Evolutionary conservation across 2,888 invertebrate species (phyloP), one percentile per base, ranked within the genome.

Genomic region (Limulus polyphemus): DNA sequence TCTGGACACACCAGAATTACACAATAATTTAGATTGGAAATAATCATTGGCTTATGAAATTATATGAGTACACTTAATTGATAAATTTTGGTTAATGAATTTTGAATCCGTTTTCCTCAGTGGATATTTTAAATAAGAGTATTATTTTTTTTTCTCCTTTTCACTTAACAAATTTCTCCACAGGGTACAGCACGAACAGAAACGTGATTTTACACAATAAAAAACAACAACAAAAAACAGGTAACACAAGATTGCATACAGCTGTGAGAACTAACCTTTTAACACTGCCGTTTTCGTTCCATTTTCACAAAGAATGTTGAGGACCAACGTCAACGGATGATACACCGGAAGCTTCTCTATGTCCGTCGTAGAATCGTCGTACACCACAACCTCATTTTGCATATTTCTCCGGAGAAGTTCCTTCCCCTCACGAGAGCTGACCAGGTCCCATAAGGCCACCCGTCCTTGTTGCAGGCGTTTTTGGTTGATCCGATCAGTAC

Each of bases 401-500:
- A 76, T 72, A 61, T 81, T 75, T 65, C 80, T 79, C 72, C 80
- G 79, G 61, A 84, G 77, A 58, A 81, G 73, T 68, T 83, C 84
- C 73, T 84, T 84, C 64, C 83, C 83, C 68, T 84, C 83, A 58
- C 81, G 76, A 10, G 82, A 81, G 46, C 82, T 81, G 47, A 84
- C 83, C 66, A 86, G 75, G 74, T 86, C 85, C 58, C 83, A 81
- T 32, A 85, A 74, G 4, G 80, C 80, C 11, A 83, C 83, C 71
- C 83, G 83, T 12, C 85, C 84, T 71, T 82, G 81, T 72, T 84
- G 83, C 67, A 86, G 76, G 47, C 86, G 77, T 67, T 83, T 79
- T 63, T 84, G 79, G 73, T 84, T 84, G 74, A 85, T 83, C 56
- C 85, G 79, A 74, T 86, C 86, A 48, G 83, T 80, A 72, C 85